phyloP scores from a whole-genome alignment of 2,888 invertebrate species.

The Aelia acuminata region DNA sequence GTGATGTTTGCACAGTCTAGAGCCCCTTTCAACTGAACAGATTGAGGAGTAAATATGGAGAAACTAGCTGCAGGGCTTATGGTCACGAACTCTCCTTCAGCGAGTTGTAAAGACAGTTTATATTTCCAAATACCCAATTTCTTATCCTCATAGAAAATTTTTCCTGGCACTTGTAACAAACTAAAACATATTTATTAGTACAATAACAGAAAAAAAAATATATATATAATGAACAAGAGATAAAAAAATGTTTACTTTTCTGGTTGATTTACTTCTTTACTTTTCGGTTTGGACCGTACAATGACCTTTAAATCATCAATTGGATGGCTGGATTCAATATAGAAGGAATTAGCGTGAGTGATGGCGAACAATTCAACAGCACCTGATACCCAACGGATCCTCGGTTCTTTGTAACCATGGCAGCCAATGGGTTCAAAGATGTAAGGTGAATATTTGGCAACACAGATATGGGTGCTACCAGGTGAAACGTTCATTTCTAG shows the following conservation, averaged over 20 bases:
- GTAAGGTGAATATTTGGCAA: constrained; percentile 79
- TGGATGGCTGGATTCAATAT: constrained; percentile 72
- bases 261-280: not conserved
- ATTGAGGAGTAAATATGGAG: constrained; percentile 79
- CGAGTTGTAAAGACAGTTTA: constrained; percentile 70
- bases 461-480: constrained; percentile 75
- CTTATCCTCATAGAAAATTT: constrained; percentile 64
- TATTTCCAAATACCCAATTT: constrained; percentile 67
- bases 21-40: constrained; percentile 75
- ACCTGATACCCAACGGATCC: constrained; percentile 71
- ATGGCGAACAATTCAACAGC: constrained; percentile 71
- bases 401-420: constrained; percentile 78
- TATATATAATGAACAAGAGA: not conserved
- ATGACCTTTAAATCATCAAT: constrained; percentile 71
- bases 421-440: constrained; percentile 83
- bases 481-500: constrained; percentile 64
- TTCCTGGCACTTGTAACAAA: constrained; percentile 69
- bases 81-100: constrained; percentile 73
- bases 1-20: constrained; percentile 72
- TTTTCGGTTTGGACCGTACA: not conserved
- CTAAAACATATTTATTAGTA: constrained; percentile 3
- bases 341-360: constrained; percentile 73
- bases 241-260: constrained; percentile 30
- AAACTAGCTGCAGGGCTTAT: constrained; percentile 80
- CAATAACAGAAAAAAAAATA: not conserved